phyloP scores from a whole-genome alignment of 2,113 vertebrate species.

The Pleuronectes platessa region DNA sequence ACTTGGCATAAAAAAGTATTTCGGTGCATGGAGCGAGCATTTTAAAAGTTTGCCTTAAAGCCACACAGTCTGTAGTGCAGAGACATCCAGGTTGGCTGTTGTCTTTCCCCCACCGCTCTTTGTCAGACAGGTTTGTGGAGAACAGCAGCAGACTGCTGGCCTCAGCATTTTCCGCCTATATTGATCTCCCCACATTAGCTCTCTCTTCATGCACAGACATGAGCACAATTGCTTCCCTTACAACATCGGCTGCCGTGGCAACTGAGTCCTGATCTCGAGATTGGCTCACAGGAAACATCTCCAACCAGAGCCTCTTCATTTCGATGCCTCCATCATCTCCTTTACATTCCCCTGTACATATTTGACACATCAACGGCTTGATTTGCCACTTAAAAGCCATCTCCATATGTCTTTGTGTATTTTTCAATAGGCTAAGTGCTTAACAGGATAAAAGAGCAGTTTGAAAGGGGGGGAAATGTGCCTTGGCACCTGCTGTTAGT shows the following conservation, averaged over 20 bases:
- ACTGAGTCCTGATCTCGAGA: constrained; percentile 74
- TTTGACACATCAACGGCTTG: constrained; percentile 62
- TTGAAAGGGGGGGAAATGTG: constrained; percentile 66
- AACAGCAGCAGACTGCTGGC: constrained; percentile 77
- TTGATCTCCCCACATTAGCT: constrained; percentile 82
- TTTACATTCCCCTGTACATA: constrained; percentile 55
- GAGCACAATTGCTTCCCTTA: constrained; percentile 79
- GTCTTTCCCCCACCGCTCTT: constrained; percentile 67
- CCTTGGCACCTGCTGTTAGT: constrained; percentile 78
- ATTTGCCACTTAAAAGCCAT: constrained; percentile 70
- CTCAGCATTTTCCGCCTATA: constrained; percentile 80
- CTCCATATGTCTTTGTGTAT: constrained; percentile 76
- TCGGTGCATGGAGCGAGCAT: not conserved
- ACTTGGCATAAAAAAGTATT: not conserved
- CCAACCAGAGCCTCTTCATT: constrained; percentile 56
- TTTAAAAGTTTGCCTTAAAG: constrained; percentile 28
- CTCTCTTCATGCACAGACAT: constrained; percentile 78
- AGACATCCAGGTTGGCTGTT: constrained; percentile 65
- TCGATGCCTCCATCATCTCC: constrained; percentile 42
- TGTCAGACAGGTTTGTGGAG: constrained; percentile 76
- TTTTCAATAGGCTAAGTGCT: constrained; percentile 77
- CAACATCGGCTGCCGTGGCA: constrained; percentile 79
- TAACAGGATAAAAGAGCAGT: constrained; percentile 79
- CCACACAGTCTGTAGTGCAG: constrained; percentile 27
- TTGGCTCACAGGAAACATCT: constrained; percentile 59